Base-by-base conservation (phyloP, 2,113 vertebrate species). In the Antennarius striatus region DNA sequence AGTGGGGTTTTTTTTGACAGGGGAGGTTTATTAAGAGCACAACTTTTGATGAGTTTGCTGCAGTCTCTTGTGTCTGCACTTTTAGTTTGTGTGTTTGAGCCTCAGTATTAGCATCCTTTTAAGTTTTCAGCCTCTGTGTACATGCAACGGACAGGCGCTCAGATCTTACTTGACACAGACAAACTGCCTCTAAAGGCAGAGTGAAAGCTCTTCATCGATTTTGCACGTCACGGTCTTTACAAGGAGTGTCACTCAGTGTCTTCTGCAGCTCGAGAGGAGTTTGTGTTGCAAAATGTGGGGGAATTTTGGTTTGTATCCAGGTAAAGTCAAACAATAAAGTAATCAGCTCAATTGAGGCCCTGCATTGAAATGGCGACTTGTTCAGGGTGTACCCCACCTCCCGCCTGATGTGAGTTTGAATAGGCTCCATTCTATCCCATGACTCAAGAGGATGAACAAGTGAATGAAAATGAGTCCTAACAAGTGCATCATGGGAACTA, bases 1-100 rank as follows among this genome's bases (percentile, higher is more conserved):
- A 51, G 40, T 36, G 75, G 47, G 74, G 76, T 79, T 77, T 83
- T 78, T 79, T 75, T 83, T 81, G 71, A 69, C 66, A 61, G 65
- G 81, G 59, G 66, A 74, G 80, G 80, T 87, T 88, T 79, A 67
- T 75, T 74, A 73, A 83, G 80, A 82, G 83, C 70, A 13, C 56
- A 82, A 74, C 79, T 63, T 84, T 83, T 63, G 84, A 75, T 85
- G 81, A 73, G 87, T 81, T 81, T 77, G 84, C 75, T 73, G 71
- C 69, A 72, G 66, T 61, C 63, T 71, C 55, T 68, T 49, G 52
- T 42, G 30, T 57, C 2, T 56, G 55, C 3, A 15, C 61, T 60
- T 61, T 30, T 14, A 68, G 51, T 45, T 46, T 48, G 43, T n/a
- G 57, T 64, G 50, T 51, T 58, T 73, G 42, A 51, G 66, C 63